Base-by-base conservation (phyloP, 1,140 invertebrate genomes). In the Aphis gossypii region DNA sequence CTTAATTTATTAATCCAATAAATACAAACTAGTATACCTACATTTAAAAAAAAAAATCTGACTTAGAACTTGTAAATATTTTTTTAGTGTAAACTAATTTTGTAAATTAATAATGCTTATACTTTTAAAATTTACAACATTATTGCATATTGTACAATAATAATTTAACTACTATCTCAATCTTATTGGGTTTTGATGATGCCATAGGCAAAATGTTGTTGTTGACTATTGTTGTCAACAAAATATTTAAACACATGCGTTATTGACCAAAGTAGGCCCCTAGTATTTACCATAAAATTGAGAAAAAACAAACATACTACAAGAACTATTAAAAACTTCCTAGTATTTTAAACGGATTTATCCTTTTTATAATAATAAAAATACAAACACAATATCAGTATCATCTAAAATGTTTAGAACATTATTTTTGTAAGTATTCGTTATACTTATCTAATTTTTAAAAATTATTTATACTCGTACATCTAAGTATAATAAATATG, bases 141-240 rank as follows among this genome's bases (percentile, higher is more conserved):
- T 89, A 89, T 56, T 89, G 25, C 25, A 38, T 56, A 7, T 35
- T 23, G 35, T 56, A 41, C 51, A 38, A 38, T 56, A 41, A 89
- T 68, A 30, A 89, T 89, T 56, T 41, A 86, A 44, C 35, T 35
- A 21, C 30, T 25, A 76, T 30, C 8, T 51, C 60, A n/a, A 68
- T 68, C 60, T 41, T 3, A 38, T 23, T 20, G 35, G 38, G 9
- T 6, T 21, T 25, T 56, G 9, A 56, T 35, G 89, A 56, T 35
- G 89, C 89, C 89, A 44, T 21, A 60, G 89, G 89, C 89, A 25
- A 60, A 90, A 90, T 35, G 38, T 25, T 90, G 38, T 90, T 90
- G 54, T 90, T 90, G 54, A 68, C 89, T 90, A 46, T 46, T 44
- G 68, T 90, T 38, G 89, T 90, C 56, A 68, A 60, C 54, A 90